Base-by-base conservation (phyloP, 2,888 invertebrate genomes). In the Erannis defoliaria region DNA sequence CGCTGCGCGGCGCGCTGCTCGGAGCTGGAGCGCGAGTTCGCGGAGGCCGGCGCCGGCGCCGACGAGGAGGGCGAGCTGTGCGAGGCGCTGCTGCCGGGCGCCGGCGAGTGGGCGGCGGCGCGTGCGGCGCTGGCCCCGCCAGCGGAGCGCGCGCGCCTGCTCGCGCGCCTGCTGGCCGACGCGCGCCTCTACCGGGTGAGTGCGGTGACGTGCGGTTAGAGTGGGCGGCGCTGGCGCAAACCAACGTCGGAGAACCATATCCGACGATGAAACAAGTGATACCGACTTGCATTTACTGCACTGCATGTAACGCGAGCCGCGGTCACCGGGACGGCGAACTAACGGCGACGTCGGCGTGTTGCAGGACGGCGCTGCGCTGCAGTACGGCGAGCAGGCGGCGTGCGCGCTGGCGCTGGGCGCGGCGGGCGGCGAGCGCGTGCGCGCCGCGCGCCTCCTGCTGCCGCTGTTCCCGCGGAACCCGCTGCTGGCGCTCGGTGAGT, bases 301-400 rank as follows among this genome's bases (percentile, higher is more conserved):
- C 26, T 26, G n/a, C n/a, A n/a, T n/a, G n/a, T n/a, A n/a, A n/a
- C n/a, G n/a, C n/a, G n/a, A n/a, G n/a, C n/a, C n/a, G n/a, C n/a
- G n/a, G n/a, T n/a, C n/a, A n/a, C n/a, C n/a, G n/a, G n/a, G n/a
- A n/a, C n/a, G n/a, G n/a, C n/a, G n/a, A n/a, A n/a, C n/a, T n/a
- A n/a, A n/a, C n/a, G n/a, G n/a, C n/a, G n/a, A n/a, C 14, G 49
- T n/a, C n/a, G n/a, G 26, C 56, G 51, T 35, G 21, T n/a, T 21
- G 49, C 40, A 33, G 60, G 65, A 55, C 68, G 53, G 68, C 29
- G 60, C 51, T 6, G 64, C 57, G 55, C 50, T 29, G 66, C 81
- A 84, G 64, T 84, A 79, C 82, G 73, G 71, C 70, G 85, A 85
- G 84, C 80, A 81, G 71, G 48, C 56, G 55, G 85, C 83, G 51